Percentiles rank a stretch among this genome's conserved stretches.
Conservation (phyloP, 2,888 invertebrate species). For the Luperina testacea region DNA sequence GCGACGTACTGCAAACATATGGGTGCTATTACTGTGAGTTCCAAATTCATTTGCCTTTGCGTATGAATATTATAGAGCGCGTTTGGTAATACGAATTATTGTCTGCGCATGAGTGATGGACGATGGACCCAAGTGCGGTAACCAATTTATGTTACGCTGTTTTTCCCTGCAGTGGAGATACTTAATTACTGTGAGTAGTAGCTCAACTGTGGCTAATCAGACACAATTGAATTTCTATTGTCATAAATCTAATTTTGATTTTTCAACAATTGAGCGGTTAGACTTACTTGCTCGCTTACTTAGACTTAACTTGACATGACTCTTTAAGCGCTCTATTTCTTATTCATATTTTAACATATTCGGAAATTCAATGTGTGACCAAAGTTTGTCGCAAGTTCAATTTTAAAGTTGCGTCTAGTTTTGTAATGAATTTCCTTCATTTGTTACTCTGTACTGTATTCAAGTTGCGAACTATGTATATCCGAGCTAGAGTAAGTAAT, state of each 20-base stretch:
- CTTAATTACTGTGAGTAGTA: background rate
- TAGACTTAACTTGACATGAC: background rate
- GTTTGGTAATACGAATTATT: background rate
- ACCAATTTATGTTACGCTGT: background rate
- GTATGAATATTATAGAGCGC: slow-evolving; percentile 14
- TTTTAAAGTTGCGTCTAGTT: slow-evolving; percentile 55
- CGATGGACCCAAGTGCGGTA: background rate
- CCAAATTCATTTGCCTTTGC: slow-evolving; percentile 5
- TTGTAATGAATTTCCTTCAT: slow-evolving; percentile 52
- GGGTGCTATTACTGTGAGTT: slow-evolving; percentile 20
- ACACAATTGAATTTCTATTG: too few relatives aligned
- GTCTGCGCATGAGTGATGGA: background rate
- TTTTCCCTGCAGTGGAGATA: background rate
- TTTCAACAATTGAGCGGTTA: too few relatives aligned
- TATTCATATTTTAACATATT: slow-evolving; percentile 7
- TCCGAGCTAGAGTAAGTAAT: background rate
- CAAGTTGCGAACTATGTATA: background rate
- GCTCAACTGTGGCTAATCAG: too few relatives aligned
- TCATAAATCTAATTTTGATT: too few relatives aligned
- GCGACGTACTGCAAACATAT: slow-evolving; percentile 36
- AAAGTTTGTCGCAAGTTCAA: slow-evolving; percentile 49
- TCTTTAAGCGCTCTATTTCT: slow-evolving; percentile 5
- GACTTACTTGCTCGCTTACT: too few relatives aligned
- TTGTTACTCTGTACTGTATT: slow-evolving; percentile 13
- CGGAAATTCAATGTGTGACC: slow-evolving; percentile 49